Percentiles rank a stretch among this genome's conserved stretches.
Evolutionary conservation across 2,888 invertebrate genomes (phyloP).

Genomic region (Eumacrocentrus americanus): DNA sequence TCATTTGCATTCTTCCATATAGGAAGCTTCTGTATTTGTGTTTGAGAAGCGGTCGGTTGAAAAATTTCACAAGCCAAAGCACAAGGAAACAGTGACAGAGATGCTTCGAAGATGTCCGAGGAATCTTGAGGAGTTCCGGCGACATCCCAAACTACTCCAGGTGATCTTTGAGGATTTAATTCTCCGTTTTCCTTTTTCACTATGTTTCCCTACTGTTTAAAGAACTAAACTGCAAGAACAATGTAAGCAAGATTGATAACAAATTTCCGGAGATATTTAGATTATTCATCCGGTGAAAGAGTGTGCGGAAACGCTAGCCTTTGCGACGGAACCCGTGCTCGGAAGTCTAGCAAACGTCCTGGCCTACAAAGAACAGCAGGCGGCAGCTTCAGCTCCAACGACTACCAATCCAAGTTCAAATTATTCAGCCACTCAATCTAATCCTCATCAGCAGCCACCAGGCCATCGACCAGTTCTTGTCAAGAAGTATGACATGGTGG

Average conservation of each 20-base stretch:
- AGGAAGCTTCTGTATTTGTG: conserved; percentile 91
- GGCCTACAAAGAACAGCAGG: conserved; percentile 75
- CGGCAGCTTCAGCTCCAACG: conserved; percentile 53
- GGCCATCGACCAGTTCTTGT: conserved; percentile 68
- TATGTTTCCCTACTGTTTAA: conserved; percentile 1
- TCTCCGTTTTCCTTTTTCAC: too few relatives aligned
- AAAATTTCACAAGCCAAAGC: conserved; percentile 89
- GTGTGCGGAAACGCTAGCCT: conserved; percentile 86
- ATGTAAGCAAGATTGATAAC: background rate
- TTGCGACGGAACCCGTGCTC: conserved; percentile 90
- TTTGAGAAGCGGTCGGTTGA: conserved; percentile 93
- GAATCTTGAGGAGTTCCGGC: conserved; percentile 79
- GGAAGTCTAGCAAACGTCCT: conserved; percentile 90
- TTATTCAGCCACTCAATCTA: conserved; percentile 42
- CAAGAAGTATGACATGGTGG: conserved; percentile 85
- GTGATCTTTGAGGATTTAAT: too few relatives aligned
- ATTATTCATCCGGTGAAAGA: conserved; percentile 69
- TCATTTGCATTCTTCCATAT: background rate
- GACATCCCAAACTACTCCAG: conserved; percentile 82
- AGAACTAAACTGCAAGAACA: background rate
- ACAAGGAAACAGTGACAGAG: conserved; percentile 91
- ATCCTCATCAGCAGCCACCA: conserved; percentile 49
- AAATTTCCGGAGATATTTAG: conserved; percentile 23
- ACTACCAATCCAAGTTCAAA: conserved; percentile 41
- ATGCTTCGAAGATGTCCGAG: conserved; percentile 80